Evolutionary conservation across 2,113 vertebrate genomes (phyloP), one percentile per base, ranked within the genome.

Genomic region (Pygoscelis antarcticus): DNA sequence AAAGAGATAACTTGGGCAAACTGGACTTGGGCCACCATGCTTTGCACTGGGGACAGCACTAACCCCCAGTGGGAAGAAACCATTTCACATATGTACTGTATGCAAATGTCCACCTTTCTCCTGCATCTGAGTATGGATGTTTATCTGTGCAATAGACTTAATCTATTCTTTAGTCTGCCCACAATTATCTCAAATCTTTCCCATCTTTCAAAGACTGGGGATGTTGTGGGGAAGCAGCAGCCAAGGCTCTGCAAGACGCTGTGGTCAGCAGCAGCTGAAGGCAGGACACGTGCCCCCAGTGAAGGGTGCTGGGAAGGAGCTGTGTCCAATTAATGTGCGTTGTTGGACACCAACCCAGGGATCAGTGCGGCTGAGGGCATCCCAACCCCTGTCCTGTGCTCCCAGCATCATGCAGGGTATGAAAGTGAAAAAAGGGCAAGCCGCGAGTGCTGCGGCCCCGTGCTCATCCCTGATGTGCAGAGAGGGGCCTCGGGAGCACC

Each of bases 251-350:
- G 16, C 1, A 1, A 75, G 49, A 19, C 0, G 2, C 52, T 54
- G 51, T 6, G 46, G 34, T 44, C 3, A 6, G 66, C 1, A 2
- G 55, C n/a, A 69, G 36, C 34, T 40, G 69, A 58, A 32, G 46
- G 51, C 36, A 51, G 42, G 54, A 78, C 49, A 13, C 1, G 4
- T 11, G 44, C 17, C 18, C 42, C n/a, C 4, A 1, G 12, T 4
- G n/a, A 75, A 80, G 11, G 40, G 13, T 25, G 40, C 69, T 49
- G 81, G 40, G 46, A 49, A 60, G n/a, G 27, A 66, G 32, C 11
- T 54, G 34, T 4, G 4, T 30, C 32, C 0, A 0, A 16, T 55
- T 19, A 38, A 44, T 0, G 0, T 3, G 22, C 1, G 1, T 9
- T 49, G 19, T 14, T 42, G 46, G 30, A 47, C 38, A 89, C 16